Conservation (phyloP, 2,113 vertebrate genomes). For the Globicephala melas region DNA sequence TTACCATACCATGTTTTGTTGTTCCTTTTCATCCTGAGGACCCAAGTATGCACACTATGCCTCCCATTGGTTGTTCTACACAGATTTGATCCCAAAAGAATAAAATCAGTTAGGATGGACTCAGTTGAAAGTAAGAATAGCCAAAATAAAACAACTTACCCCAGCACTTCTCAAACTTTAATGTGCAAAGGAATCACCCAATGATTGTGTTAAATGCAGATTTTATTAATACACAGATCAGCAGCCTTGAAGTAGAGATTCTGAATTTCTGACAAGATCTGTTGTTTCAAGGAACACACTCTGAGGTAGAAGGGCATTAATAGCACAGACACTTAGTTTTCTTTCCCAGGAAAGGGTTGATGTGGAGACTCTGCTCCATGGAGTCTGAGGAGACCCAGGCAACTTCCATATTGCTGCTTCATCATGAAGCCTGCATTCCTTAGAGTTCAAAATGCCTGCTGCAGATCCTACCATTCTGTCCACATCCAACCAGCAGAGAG, state of each 20-base stretch:
- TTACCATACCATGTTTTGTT: accelerated
- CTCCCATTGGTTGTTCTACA: no score
- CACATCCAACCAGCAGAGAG: no score
- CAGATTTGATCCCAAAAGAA: background rate
- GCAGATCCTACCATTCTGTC: background rate
- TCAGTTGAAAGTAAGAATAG: background rate
- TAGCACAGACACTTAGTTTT: background rate
- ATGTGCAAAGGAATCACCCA: background rate
- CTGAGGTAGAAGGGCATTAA: background rate
- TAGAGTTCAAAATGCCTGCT: background rate
- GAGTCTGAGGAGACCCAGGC: background rate
- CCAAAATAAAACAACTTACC: background rate
- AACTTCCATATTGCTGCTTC: background rate
- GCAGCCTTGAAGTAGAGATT: background rate
- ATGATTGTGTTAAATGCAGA: background rate
- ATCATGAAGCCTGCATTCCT: background rate
- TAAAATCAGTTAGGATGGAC: background rate
- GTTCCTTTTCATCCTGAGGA: background rate
- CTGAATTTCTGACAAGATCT: background rate
- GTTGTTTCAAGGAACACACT: background rate
- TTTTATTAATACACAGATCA: background rate
- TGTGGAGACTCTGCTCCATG: background rate
- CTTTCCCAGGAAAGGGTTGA: background rate
- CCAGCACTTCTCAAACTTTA: background rate
- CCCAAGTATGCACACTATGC: accelerated